Percentiles rank a stretch among this genome's conserved stretches.
Conservation (phyloP, 2,888 invertebrate species). For the Nomada fabriciana region DNA sequence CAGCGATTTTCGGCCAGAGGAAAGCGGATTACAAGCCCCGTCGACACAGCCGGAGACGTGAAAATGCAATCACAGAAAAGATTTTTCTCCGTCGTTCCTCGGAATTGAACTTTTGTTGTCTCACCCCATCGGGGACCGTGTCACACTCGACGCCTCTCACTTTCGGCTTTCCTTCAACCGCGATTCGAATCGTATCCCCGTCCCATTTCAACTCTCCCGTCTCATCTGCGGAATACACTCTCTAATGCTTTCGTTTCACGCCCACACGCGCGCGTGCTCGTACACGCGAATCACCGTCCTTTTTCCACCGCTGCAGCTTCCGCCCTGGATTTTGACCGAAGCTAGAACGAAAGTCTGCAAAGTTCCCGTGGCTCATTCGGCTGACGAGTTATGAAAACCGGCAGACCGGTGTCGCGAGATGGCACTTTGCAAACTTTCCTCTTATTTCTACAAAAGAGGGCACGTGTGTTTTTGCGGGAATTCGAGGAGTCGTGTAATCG, state of each 20-base stretch:
- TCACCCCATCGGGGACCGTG: conserved; percentile 65
- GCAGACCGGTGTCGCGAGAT: not conserved
- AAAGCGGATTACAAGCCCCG: conserved; percentile 40
- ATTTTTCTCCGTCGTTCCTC: conserved; percentile 78
- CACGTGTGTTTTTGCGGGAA: not conserved
- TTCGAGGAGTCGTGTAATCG: not conserved
- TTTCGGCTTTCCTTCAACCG: conserved; percentile 31
- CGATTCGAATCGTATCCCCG: conserved; percentile 17
- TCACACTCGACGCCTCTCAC: conserved; percentile 32
- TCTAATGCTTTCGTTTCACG: conserved; percentile 47
- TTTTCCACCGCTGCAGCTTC: not conserved
- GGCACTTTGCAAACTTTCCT: conserved; percentile 29
- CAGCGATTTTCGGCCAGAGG: conserved; percentile 13
- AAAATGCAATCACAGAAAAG: conserved; percentile 74
- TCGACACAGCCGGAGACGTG: conserved; percentile 60
- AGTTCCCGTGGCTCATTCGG: conserved; percentile 5
- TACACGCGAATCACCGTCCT: conserved; percentile 15
- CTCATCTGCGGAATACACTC: conserved; percentile 54
- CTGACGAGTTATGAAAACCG: conserved; percentile 35
- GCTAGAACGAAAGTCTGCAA: not conserved
- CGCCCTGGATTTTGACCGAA: not conserved
- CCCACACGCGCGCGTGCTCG: conserved; percentile 13
- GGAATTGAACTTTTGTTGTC: conserved; percentile 82
- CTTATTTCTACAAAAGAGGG: not conserved
- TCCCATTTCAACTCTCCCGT: conserved; percentile 66